A percentile compares a stretch with the other conserved stretches of the same genome.
These are phyloP conservation scores for Drosophila meridionalis DNA, from an alignment of 2,888 invertebrate species.

Conservation along the genomic window DNA sequence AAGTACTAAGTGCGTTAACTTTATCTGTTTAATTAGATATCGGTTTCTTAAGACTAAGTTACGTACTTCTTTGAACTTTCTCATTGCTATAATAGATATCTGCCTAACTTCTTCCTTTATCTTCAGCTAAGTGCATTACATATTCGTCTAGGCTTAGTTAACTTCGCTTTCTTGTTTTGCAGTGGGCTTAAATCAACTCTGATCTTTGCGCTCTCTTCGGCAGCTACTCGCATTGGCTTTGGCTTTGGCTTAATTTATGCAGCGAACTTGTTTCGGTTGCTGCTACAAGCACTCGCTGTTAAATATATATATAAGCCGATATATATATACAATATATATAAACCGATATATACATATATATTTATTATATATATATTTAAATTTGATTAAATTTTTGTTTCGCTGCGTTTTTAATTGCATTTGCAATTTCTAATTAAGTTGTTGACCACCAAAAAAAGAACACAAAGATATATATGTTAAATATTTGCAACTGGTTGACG, in stretches of 20 bases:
- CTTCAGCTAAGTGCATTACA: slow-evolving; percentile 12
- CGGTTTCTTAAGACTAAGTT: too few relatives aligned
- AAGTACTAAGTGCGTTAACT: neutral
- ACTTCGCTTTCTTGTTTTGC: slow-evolving; percentile 33
- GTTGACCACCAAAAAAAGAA: slow-evolving; percentile 48
- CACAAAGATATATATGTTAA: slow-evolving; percentile 18
- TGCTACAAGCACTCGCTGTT: slow-evolving; percentile 33
- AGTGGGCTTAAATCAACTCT: slow-evolving; percentile 50
- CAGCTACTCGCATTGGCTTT: slow-evolving; percentile 20
- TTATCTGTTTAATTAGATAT: too few relatives aligned
- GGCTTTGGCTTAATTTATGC: slow-evolving; percentile 78
- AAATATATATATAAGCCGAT: slow-evolving; percentile 7
- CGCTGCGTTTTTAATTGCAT: slow-evolving; percentile 68
- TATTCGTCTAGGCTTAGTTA: slow-evolving; percentile 1
- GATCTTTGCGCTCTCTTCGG: slow-evolving; percentile 42
- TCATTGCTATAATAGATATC: neutral
- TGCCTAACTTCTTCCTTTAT: neutral
- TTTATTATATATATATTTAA: slow-evolving; percentile 31
- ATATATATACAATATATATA: slow-evolving; percentile 17
- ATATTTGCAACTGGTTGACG: slow-evolving; percentile 54
- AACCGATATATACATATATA: neutral
- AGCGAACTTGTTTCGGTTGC: slow-evolving; percentile 79
- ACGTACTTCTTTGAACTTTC: too few relatives aligned
- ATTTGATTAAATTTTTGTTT: slow-evolving; percentile 50
- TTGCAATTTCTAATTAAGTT: slow-evolving; percentile 79